Base-by-base conservation (phyloP, 2,888 invertebrate genomes). In the Hypolimnas misippus region DNA sequence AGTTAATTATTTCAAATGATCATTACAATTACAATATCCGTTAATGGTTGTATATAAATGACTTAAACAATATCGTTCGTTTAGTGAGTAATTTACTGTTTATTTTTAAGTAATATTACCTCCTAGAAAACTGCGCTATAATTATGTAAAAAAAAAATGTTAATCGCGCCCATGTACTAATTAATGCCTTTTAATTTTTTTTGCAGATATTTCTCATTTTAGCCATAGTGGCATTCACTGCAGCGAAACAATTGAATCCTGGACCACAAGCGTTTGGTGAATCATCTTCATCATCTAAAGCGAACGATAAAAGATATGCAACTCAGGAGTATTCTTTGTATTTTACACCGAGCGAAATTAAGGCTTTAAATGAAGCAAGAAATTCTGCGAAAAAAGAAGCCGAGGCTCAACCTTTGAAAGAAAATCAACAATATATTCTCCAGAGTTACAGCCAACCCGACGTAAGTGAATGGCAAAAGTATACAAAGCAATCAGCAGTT, bases 321-420 rank as follows among this genome's bases (percentile, higher is more conserved):
- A 78, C 74, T 49, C 83, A 81, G 70, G 89, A 89, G 72, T 73
- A 84, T 21, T 76, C 86, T 14, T 67, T 89, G 21, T 89, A 84
- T 62, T 70, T 89, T 38, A 88, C 89, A 57, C 83, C 86, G 1
- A 78, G 76, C 12, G 87, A 90, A 74, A 86, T 86, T 35, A 77
- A 73, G 56, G 73, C 77, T 33, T 76, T 87, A 40, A 79, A 86
- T 73, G 35, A 17, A 14, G 50, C 25, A 1, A 51, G 55, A 38
- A 52, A 8, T 38, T 73, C 76, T 46, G 79, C 67, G 16, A 64
- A 66, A 21, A 62, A 60, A 2, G 67, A 62, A 44, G 51, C 69
- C 12, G 54, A 54, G 53, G 52, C 58, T 19, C 65, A 61, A n/a
- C 53, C 67, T 29, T 17, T 31, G 7, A 56, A 61, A 53, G 56